Conservation (phyloP, 2,888 invertebrate species). For the Xylophagus ater region DNA sequence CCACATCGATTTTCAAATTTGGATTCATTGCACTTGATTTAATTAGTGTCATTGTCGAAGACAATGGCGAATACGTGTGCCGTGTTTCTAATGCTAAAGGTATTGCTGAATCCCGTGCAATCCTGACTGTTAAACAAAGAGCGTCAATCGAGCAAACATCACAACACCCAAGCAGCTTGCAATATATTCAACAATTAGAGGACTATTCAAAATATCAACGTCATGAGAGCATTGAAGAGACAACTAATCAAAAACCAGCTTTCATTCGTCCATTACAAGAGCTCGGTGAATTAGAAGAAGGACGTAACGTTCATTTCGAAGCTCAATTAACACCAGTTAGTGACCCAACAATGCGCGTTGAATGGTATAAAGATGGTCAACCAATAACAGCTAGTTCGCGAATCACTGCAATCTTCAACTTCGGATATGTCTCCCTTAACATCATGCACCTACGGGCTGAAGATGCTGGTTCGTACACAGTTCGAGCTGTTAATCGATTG, state of each 20-base stretch:
- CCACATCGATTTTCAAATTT: conserved; percentile 91
- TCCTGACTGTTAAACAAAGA: conserved; percentile 67
- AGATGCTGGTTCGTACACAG: conserved; percentile 92
- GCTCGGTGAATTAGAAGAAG: conserved; percentile 78
- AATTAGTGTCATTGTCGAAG: conserved; percentile 71
- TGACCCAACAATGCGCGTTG: conserved; percentile 87
- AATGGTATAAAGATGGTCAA: conserved; percentile 91
- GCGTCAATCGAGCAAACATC: conserved; percentile 77
- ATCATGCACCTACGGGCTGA: conserved; percentile 97
- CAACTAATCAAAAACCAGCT: conserved; percentile 65
- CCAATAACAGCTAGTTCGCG: conserved; percentile 94
- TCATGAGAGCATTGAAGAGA: conserved; percentile 74
- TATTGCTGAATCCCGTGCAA: conserved; percentile 72
- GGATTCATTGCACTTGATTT: conserved; percentile 93
- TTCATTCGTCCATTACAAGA: conserved; percentile 82
- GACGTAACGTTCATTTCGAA: conserved; percentile 86
- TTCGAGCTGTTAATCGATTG: conserved; percentile 79
- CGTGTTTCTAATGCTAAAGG: conserved; percentile 80
- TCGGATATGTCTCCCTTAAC: conserved; percentile 97
- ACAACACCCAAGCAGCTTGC: conserved; percentile 85
- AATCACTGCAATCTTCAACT: conserved; percentile 96
- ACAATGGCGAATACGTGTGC: conserved; percentile 85
- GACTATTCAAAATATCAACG: conserved; percentile 81
- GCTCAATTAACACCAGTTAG: conserved; percentile 85
- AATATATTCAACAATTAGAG: conserved; percentile 81